These are phyloP conservation scores for Chaitophorus viminalis DNA, from an alignment of 2,888 invertebrate genomes.

Conservation along the genomic window DNA sequence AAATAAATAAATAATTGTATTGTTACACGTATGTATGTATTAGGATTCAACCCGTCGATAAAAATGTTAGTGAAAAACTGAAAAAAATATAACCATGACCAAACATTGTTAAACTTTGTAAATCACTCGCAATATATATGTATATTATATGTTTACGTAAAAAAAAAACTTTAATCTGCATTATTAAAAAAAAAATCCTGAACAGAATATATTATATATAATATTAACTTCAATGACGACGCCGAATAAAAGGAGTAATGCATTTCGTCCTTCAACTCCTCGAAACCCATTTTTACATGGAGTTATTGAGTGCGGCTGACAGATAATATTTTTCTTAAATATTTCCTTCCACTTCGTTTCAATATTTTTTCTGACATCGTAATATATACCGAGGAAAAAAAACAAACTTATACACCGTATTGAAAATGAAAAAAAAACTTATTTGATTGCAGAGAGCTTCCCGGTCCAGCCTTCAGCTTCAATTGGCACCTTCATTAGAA, in stretches of 20 bases:
- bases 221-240: neutral
- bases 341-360: neutral
- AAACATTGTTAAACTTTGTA: neutral
- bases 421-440: neutral
- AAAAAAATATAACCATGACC: neutral
- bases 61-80: too few relatives aligned
- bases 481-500: conserved; percentile 94
- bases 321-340: conserved; percentile 35
- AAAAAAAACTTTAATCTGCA: neutral
- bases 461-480: conserved; percentile 88
- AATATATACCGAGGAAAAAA: neutral
- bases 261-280: conserved; percentile 3
- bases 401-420: neutral
- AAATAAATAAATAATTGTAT: too few relatives aligned
- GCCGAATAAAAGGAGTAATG: neutral
- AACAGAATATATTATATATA: neutral
- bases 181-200: neutral
- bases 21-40: too few relatives aligned
- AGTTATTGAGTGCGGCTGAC: conserved; percentile 35
- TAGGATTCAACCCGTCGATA: too few relatives aligned
- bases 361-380: conserved; percentile 8
- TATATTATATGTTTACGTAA: neutral
- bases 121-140: neutral
- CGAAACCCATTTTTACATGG: neutral
- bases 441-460: conserved; percentile 73